These are phyloP conservation scores for Deilephila porcellus DNA, from an alignment of 2,888 invertebrate genomes.

Conservation along the genomic window DNA sequence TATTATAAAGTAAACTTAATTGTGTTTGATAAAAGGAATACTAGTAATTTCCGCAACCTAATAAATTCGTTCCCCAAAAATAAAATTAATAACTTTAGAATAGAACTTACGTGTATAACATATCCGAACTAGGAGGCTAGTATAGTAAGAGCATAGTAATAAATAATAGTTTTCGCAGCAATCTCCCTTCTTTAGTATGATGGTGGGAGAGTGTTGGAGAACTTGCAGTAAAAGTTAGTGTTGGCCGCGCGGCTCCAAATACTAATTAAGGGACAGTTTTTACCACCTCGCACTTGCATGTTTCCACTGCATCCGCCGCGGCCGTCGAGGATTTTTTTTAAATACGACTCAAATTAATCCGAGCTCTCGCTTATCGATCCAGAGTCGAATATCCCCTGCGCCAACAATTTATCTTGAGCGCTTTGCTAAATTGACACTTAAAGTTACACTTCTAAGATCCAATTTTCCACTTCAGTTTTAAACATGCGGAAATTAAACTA, in stretches of 20 bases:
- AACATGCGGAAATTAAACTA: slow-evolving; percentile 52
- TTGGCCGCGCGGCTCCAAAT: slow-evolving; percentile 72
- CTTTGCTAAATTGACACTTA: slow-evolving; percentile 60
- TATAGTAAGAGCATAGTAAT: neutral
- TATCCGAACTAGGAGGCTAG: too few species aligned
- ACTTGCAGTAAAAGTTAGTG: slow-evolving; percentile 46
- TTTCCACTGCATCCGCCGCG: slow-evolving; percentile 60
- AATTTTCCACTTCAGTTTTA: slow-evolving; percentile 50
- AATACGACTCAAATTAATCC: slow-evolving; percentile 57
- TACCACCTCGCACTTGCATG: slow-evolving; percentile 67
- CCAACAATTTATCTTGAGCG: slow-evolving; percentile 38
- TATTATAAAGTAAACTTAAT: neutral
- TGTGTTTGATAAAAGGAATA: neutral
- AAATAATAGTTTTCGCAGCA: slow-evolving; percentile 4
- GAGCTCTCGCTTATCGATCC: slow-evolving; percentile 53
- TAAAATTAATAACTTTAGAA: neutral
- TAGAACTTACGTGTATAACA: too few species aligned
- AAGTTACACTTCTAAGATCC: slow-evolving; percentile 53
- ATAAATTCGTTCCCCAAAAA: neutral
- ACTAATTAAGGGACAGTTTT: slow-evolving; percentile 78
- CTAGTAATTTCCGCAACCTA: neutral
- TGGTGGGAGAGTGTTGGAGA: slow-evolving; percentile 3
- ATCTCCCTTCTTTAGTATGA: slow-evolving; percentile 4
- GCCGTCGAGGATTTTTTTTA: slow-evolving; percentile 53
- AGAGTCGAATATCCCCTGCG: slow-evolving; percentile 57